Conservation (phyloP, 2,888 invertebrate genomes). For the Strigamia maritima region DNA sequence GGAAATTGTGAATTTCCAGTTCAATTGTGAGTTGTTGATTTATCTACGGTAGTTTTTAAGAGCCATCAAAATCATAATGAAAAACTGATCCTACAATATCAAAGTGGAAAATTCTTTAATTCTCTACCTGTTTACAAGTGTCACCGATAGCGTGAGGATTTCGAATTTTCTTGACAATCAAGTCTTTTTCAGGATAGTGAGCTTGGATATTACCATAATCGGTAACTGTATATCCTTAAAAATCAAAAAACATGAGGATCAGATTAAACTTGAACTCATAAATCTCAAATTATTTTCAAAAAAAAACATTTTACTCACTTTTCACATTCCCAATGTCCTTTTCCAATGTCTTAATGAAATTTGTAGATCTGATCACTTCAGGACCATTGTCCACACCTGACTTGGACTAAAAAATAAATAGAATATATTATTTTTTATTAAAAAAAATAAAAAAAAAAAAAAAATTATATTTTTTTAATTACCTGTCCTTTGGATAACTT, state of each 20-base stretch:
- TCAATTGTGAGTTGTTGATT: no score
- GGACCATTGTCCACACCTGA: conserved; percentile 71
- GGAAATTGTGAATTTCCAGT: no score
- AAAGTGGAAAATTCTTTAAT: background rate
- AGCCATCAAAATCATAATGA: no score
- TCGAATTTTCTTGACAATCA: conserved; percentile 62
- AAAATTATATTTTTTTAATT: background rate
- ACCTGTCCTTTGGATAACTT: background rate
- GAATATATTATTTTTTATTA: background rate
- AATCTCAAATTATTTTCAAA: no score
- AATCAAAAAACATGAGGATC: conserved; percentile 45
- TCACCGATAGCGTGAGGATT: conserved; percentile 60
- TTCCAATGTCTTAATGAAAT: conserved; percentile 56
- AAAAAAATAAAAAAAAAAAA: no score
- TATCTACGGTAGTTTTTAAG: no score
- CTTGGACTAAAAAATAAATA: conserved; percentile 55
- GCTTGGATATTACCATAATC: conserved; percentile 69
- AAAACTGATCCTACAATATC: no score
- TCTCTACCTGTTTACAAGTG: conserved; percentile 57
- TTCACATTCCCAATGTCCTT: background rate
- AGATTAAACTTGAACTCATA: background rate
- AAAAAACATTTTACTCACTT: background rate
- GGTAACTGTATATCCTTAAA: conserved; percentile 61
- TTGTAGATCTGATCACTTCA: conserved; percentile 63
- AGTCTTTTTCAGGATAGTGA: conserved; percentile 48